phyloP scores from a whole-genome alignment of 2,888 invertebrate genomes.

The Tholera decimalis region DNA sequence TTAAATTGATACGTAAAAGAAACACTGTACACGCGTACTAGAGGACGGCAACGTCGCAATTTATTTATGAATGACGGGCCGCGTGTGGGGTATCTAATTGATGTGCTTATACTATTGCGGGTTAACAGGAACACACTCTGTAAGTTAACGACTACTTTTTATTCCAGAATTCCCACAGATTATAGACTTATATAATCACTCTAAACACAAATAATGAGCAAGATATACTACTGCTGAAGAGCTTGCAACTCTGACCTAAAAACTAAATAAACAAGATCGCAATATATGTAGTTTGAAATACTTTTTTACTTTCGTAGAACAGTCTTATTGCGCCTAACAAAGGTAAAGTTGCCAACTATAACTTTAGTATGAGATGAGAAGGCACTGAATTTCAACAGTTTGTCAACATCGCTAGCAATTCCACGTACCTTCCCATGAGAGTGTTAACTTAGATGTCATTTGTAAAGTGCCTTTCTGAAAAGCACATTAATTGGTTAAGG shows the following conservation, averaged over 20 bases:
- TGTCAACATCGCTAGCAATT: conserved; percentile 29
- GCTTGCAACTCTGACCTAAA: conserved; percentile 11
- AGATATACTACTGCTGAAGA: neutral
- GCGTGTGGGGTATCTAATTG: too few species aligned
- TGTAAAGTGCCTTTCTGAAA: conserved; percentile 39
- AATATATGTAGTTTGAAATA: conserved; percentile 26
- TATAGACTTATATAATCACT: too few species aligned
- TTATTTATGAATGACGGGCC: too few species aligned
- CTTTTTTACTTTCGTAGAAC: conserved; percentile 25
- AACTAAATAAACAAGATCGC: conserved; percentile 23
- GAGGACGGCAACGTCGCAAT: too few species aligned
- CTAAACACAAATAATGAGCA: too few species aligned
- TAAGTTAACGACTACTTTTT: too few species aligned
- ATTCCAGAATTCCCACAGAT: too few species aligned
- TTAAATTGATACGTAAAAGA: too few species aligned
- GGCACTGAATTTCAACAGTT: conserved; percentile 44
- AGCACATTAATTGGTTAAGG: conserved; percentile 24
- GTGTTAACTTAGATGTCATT: conserved; percentile 49
- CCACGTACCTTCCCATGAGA: conserved; percentile 25
- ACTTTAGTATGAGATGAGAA: conserved; percentile 38
- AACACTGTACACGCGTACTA: too few species aligned
- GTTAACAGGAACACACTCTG: too few species aligned
- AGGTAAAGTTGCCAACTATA: conserved; percentile 31
- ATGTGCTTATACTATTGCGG: too few species aligned
- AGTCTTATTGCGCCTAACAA: conserved; percentile 32